Evolutionary conservation across 1,140 invertebrate genomes (phyloP).

Genomic region (Euglossa dilemma): DNA sequence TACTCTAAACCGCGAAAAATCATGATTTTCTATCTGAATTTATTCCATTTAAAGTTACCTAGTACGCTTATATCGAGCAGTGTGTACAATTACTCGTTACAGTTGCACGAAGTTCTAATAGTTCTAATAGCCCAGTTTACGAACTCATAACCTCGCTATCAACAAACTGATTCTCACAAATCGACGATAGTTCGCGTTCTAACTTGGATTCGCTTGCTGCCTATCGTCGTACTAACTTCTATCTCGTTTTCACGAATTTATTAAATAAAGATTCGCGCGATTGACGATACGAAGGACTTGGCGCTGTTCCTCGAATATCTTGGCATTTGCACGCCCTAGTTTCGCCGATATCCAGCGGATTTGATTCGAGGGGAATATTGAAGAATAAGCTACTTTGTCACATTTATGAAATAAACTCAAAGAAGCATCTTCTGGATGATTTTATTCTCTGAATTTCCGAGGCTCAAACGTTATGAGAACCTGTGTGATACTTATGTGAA

Average conservation of each 20-base stretch:
- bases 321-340: not conserved
- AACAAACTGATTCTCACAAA: constrained; percentile 6
- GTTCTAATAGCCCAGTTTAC: not conserved
- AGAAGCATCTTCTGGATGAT: not conserved
- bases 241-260: not conserved
- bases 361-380: constrained; percentile 25
- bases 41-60: no score
- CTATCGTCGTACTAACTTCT: not conserved
- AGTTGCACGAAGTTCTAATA: not conserved
- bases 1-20: no score
- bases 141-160: not conserved
- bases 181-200: not conserved
- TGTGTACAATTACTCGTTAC: not conserved
- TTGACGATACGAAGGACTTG: not conserved
- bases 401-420: constrained; percentile 12
- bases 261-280: not conserved
- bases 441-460: not conserved
- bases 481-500: no score
- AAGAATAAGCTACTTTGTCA: not conserved
- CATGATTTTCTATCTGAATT: not conserved
- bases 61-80: not conserved
- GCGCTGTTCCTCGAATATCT: constrained; percentile 6
- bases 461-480: not conserved
- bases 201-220: not conserved
- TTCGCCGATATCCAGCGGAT: constrained; percentile 8